A percentile compares a stretch with the other conserved stretches of the same genome.
Conservation (phyloP, 2,888 invertebrate species). For the Adela reaumurella region DNA sequence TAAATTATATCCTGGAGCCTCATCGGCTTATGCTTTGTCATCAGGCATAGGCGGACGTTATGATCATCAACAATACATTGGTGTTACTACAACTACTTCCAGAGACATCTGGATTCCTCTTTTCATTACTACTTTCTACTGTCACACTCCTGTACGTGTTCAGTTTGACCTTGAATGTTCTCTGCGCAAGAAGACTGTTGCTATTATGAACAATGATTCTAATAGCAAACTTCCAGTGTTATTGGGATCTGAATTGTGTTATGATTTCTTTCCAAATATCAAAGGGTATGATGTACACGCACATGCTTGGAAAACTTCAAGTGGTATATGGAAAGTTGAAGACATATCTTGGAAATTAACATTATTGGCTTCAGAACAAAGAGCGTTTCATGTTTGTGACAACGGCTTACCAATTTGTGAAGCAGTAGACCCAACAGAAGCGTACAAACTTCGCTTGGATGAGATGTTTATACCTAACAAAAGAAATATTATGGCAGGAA, state of each 20-base stretch:
- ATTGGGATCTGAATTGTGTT: slow-evolving; percentile 30
- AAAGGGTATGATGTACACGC: slow-evolving; percentile 18
- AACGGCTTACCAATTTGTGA: slow-evolving; percentile 24
- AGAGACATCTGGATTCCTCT: slow-evolving; percentile 40
- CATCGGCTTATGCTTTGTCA: slow-evolving; percentile 31
- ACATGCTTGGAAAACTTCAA: not conserved
- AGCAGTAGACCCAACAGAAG: slow-evolving; percentile 19
- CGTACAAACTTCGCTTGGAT: slow-evolving; percentile 29
- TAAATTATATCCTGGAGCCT: slow-evolving; percentile 29
- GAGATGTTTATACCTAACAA: slow-evolving; percentile 41
- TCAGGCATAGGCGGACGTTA: slow-evolving; percentile 31
- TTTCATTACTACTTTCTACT: slow-evolving; percentile 37
- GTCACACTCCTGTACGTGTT: slow-evolving; percentile 33
- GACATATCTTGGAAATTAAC: slow-evolving; percentile 38
- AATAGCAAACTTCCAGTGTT: slow-evolving; percentile 26
- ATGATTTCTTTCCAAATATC: slow-evolving; percentile 28
- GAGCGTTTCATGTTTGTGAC: slow-evolving; percentile 36
- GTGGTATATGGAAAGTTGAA: not conserved
- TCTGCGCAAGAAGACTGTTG: slow-evolving; percentile 21
- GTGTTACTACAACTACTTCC: slow-evolving; percentile 19
- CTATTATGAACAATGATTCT: slow-evolving; percentile 36
- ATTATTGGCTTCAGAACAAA: slow-evolving; percentile 23
- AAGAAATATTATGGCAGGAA: slow-evolving; percentile 36
- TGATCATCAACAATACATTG: slow-evolving; percentile 26
- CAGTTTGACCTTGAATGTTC: slow-evolving; percentile 33